Base-by-base conservation (phyloP, 2,888 invertebrate genomes). In the Drosophila suboccidentalis region DNA sequence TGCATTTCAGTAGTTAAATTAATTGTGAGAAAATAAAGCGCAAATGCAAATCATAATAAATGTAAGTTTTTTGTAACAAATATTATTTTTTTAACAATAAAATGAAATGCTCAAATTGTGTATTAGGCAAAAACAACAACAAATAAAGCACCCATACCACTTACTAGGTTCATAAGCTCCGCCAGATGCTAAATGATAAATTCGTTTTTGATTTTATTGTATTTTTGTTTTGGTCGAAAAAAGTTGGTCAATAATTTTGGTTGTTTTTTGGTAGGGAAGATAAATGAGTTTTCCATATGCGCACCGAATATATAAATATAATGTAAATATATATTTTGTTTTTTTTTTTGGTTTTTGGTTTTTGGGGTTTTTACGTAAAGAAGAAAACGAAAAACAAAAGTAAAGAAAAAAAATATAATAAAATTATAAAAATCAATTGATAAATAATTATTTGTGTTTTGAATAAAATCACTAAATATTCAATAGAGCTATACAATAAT, bases 101-200 rank as follows among this genome's bases (percentile, higher is more conserved):
- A 81, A 78, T 78, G 60, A 65, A 60, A 74, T 68, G 72, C 70
- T 62, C 54, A 58, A 68, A 53, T 59, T 57, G 71, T 69, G 71
- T 69, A 59, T 78, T 81, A 75, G 75, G 64, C 68, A 73, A 80
- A 53, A 64, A 85, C 90, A 75, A 89, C 87, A 83, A 90, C 91
- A 91, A 91, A 90, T 90, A 90, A 93, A 93, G 91, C 92, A 91
- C 92, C 92, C 92, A 93, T 92, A 93, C 92, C 92, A 93, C 93
- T 93, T 93, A 92, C 93, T 88, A 92, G 82, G 77, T 90, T 92
- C 92, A 92, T 93, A 93, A 89, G 89, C 83, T 92, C 93, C 93
- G 87, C 90, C 92, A 89, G 90, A 80, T 91, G 91, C 93, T 92
- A 92, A 83, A 82, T 79, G 80, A 83, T 75, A 84, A 80, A 75